Evolutionary conservation across 2,797 vertebrate species (phyloP).

Genomic region (Chiroxiphia lanceolata): DNA sequence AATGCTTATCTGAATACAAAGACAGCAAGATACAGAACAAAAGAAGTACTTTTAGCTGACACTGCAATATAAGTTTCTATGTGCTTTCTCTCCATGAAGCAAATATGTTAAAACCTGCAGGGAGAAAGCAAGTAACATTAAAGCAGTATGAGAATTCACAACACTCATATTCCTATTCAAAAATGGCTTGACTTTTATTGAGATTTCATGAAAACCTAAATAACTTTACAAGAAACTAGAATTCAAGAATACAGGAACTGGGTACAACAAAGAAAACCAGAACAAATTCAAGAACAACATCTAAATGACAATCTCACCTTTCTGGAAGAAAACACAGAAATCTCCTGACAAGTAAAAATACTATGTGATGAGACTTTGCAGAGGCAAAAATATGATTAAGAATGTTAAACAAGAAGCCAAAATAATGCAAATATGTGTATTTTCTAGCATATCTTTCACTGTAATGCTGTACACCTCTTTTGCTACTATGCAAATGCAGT

Average conservation of each 20-base stretch:
- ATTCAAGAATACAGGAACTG: background rate
- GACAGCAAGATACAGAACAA: slow-evolving; percentile 19
- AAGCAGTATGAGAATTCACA: slow-evolving; percentile 9
- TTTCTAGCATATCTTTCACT: background rate
- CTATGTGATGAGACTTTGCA: background rate
- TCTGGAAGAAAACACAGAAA: background rate
- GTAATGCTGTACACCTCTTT: background rate
- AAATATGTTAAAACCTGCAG: background rate
- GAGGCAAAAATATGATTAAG: background rate
- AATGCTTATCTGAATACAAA: slow-evolving; percentile 50
- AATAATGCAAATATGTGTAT: background rate
- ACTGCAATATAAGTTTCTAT: background rate
- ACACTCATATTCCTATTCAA: background rate
- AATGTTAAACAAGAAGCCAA: background rate
- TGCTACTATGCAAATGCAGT: background rate
- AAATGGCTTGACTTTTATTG: background rate
- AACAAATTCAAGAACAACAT: background rate
- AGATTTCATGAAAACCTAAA: background rate
- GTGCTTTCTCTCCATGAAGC: background rate
- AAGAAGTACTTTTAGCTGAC: slow-evolving; percentile 35
- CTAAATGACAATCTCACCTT: background rate
- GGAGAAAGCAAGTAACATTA: background rate
- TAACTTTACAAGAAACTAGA: background rate
- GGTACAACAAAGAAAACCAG: background rate
- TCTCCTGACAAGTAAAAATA: background rate